Evolutionary conservation across 2,888 invertebrate species (phyloP).

Genomic region (Eristalis pertinax): DNA sequence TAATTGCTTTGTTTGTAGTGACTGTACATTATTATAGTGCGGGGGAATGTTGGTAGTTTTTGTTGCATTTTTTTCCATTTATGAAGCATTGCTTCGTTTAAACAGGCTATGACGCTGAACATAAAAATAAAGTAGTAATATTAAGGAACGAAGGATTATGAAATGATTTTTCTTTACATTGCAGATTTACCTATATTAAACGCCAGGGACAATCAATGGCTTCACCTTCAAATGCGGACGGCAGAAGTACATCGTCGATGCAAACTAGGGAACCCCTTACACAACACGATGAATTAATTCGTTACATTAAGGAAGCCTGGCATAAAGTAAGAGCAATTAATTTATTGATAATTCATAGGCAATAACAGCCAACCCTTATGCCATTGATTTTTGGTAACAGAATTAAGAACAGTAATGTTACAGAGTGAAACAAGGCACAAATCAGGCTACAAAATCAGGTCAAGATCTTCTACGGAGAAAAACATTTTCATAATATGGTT

Average conservation of each 20-base stretch:
- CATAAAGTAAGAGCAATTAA: slow-evolving; percentile 83
- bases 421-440: too few species aligned
- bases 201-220: slow-evolving; percentile 77
- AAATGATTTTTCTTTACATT: slow-evolving; percentile 48
- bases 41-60: too few species aligned
- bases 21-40: neutral
- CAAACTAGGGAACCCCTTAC: slow-evolving; percentile 78
- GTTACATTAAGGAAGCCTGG: slow-evolving; percentile 90
- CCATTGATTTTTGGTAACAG: neutral
- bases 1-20: neutral
- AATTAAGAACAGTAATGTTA: too few species aligned
- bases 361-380: neutral
- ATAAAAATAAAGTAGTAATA: neutral
- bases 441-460: too few species aligned
- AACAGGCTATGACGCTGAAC: neutral
- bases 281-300: slow-evolving; percentile 89
- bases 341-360: neutral
- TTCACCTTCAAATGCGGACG: slow-evolving; percentile 73
- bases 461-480: too few species aligned
- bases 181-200: slow-evolving; percentile 79
- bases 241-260: slow-evolving; percentile 73
- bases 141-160: neutral
- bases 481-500: too few species aligned
- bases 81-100: neutral
- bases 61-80: neutral